Evolutionary conservation across 2,797 vertebrate species (phyloP), one percentile per base, ranked within the genome.

Genomic region (Microcaecilia unicolor): DNA sequence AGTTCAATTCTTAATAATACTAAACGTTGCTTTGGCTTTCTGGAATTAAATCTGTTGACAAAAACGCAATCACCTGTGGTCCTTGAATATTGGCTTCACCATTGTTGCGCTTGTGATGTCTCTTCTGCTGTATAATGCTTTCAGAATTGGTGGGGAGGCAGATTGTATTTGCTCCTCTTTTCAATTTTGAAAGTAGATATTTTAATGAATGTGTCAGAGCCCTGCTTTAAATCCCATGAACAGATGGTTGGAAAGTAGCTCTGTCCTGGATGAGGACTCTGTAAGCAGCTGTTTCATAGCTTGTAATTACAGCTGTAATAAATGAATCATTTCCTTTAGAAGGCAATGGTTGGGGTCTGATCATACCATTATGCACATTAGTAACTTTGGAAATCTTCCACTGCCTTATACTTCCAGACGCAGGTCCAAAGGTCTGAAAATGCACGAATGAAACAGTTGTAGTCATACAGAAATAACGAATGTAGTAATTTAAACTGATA

Each of bases 251-350:
- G 29, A 62, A 61, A 55, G 36, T 37, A 61, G 41, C 50, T 55
- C 25, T 35, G 34, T 37, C 30, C 9, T n/a, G 32, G 22, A 49
- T 39, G 58, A 61, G 59, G 24, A 64, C 25, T 45, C 39, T 37
- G 45, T 53, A 56, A 42, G 47, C 62, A 71, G 63, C 56, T 67
- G 55, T 74, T 78, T 71, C 57, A 69, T 63, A 67, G 62, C 35
- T 55, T 74, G 37, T 68, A 78, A 80, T 74, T 72, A 72, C 39
- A 68, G 41, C 33, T 43, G 57, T 64, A 58, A 64, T 64, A 73
- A 76, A 68, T 67, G 59, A 72, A 72, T 64, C 58, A 70, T 73
- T 78, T 74, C 63, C 68, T 71, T 58, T 39, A 42, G 41, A 62
- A 63, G 47, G 48, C 37, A 52, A 41, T 53, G 37, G 23, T 41